A percentile compares a stretch with the other conserved stretches of the same genome.
Evolutionary conservation across 2,113 vertebrate genomes (phyloP).

Genomic region (Thunnus thynnus): DNA sequence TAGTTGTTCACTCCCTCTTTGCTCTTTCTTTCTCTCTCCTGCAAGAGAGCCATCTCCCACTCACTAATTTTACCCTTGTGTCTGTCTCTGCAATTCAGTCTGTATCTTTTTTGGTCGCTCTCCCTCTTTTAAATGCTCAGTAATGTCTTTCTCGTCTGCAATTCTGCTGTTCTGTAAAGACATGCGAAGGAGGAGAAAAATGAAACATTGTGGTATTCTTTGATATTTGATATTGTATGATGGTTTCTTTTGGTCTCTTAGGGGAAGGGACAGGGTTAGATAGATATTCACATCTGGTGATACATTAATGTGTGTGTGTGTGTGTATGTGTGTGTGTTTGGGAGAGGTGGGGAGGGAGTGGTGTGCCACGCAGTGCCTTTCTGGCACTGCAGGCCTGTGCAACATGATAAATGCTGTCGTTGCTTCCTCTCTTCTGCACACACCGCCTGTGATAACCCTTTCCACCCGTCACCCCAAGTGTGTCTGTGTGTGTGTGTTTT

Average conservation of each 20-base stretch:
- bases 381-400: constrained; percentile 3
- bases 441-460: constrained; percentile 41
- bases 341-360: background rate
- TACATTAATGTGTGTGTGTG: background rate
- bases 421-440: constrained; percentile 43
- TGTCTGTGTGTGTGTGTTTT: constrained; percentile 1
- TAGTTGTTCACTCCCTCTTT: constrained; percentile 66
- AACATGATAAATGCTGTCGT: constrained; percentile 44
- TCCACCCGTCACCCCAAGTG: background rate
- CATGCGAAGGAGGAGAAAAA: background rate
- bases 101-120: constrained; percentile 41
- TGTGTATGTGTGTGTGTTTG: background rate
- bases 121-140: constrained; percentile 22
- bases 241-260: background rate
- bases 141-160: constrained; percentile 24
- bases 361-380: constrained; percentile 31
- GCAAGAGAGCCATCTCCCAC: constrained; percentile 48
- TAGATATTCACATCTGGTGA: constrained; percentile 45
- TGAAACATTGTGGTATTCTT: constrained; percentile 33
- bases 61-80: constrained; percentile 66
- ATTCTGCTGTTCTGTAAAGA: constrained; percentile 31
- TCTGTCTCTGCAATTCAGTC: constrained; percentile 46
- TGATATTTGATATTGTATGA: constrained; percentile 59
- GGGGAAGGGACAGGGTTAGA: constrained; percentile 1
- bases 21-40: constrained; percentile 51